These are phyloP conservation scores for Camponotus pennsylvanicus DNA, from an alignment of 1,140 invertebrate species.

Conservation along the genomic window DNA sequence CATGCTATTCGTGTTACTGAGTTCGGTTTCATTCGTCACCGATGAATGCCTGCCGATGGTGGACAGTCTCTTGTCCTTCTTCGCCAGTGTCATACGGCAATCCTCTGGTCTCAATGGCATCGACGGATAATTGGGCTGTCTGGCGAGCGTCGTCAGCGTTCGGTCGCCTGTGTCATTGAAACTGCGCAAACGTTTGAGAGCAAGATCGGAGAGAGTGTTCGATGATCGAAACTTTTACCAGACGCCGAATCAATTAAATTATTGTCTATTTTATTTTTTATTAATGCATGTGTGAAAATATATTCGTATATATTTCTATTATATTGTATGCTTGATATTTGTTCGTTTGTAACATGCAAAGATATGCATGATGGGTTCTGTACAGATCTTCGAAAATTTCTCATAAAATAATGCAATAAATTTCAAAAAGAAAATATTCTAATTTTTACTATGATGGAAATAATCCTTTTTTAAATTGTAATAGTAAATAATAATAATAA, in stretches of 20 bases:
- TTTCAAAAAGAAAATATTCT: neutral
- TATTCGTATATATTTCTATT: no score
- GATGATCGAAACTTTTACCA: neutral
- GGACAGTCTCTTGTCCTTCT: slow-evolving; percentile 79
- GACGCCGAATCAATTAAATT: neutral
- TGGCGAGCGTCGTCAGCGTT: slow-evolving; percentile 82
- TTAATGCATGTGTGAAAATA: neutral
- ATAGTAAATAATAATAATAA: no score
- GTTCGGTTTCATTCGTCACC: slow-evolving; percentile 78
- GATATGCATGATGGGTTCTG: no score
- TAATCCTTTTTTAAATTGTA: neutral
- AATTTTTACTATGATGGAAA: neutral
- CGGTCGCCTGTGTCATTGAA: slow-evolving; percentile 85
- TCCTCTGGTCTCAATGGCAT: slow-evolving; percentile 84
- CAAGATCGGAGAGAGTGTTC: slow-evolving; percentile 64
- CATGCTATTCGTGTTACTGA: slow-evolving; percentile 71
- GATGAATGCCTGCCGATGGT: slow-evolving; percentile 78
- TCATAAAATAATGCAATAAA: neutral
- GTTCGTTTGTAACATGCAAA: no score
- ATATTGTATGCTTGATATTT: no score
- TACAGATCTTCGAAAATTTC: no score
- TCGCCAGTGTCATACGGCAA: slow-evolving; percentile 81
- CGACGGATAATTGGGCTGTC: slow-evolving; percentile 84
- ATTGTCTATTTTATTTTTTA: neutral
- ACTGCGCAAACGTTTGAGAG: slow-evolving; percentile 75